Evolutionary conservation across 2,113 vertebrate genomes (phyloP), one percentile per base, ranked within the genome.

Genomic region (Chaetodon trifascialis): DNA sequence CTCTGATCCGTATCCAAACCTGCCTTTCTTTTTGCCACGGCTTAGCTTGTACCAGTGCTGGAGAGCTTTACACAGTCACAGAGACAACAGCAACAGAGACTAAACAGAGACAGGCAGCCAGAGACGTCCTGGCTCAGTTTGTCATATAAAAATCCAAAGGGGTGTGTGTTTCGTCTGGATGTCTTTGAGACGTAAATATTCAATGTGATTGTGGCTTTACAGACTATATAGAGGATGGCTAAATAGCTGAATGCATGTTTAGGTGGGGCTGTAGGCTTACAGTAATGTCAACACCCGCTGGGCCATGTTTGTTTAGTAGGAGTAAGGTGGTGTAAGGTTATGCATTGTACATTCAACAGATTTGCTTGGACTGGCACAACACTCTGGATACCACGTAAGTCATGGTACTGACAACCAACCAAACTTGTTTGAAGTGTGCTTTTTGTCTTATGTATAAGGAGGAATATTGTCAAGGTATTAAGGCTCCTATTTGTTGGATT

Each of bases 1-100:
- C 92, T 95, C 91, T 93, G 93, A 94, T 95, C 92, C 85, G 59
- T 55, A 86, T 88, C 89, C 87, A 92, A 84, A 83, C 81, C 73
- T 76, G 87, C 71, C 85, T 86, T 68, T 90, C 84, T 91, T 84
- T 87, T 82, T 83, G 63, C 79, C 56, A 75, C 40, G 58, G 84
- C 82, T 84, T 72, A 86, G 66, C 80, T 76, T 79, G 62, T 86
- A 49, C 62, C 44, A 71, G 71, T 69, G 59, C 51, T 70, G 38
- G 42, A 80, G 46, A 89, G 72, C 46, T 86, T 88, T 87, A 77
- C 51, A 78, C 52, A 79, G 69, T 64, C 66, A 60, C 76, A 6
- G 52, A 82, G 75, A 42, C 67, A 81, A 67, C 69, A 87, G 76
- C 30, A 83, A 56, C 44, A 64, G 80, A 91, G 76, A 85, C 89